Percentiles rank a stretch among this genome's conserved stretches.
These are phyloP conservation scores for Drosophila neonasuta DNA, from an alignment of 2,888 invertebrate species.

Conservation along the genomic window DNA sequence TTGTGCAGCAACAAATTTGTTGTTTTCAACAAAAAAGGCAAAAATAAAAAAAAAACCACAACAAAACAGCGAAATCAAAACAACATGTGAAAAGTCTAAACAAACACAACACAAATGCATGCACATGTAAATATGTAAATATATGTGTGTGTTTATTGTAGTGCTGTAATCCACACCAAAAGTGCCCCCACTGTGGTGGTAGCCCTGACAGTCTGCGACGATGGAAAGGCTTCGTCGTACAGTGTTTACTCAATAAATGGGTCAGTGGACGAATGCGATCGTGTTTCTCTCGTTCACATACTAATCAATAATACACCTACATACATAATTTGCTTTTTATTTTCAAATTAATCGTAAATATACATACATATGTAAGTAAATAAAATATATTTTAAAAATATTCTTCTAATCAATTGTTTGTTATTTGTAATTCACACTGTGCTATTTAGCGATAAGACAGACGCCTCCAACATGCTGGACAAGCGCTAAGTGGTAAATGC, in stretches of 20 bases:
- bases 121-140: background rate
- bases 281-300: background rate
- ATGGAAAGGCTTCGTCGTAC: constrained; percentile 14
- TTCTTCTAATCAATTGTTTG: background rate
- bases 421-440: constrained; percentile 23
- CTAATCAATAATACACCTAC: no score
- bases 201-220: constrained; percentile 25
- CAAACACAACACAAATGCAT: constrained; percentile 31
- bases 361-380: no score
- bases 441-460: background rate
- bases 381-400: background rate
- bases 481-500: constrained; percentile 49
- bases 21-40: constrained; percentile 10
- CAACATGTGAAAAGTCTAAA: constrained; percentile 29
- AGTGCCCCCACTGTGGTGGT: constrained; percentile 16
- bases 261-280: background rate
- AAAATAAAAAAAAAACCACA: constrained; percentile 13
- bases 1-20: constrained; percentile 18
- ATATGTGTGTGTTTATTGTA: constrained; percentile 8
- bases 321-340: background rate
- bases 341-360: background rate
- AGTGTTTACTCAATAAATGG: constrained; percentile 15
- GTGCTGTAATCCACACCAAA: constrained; percentile 36
- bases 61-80: constrained; percentile 24
- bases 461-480: constrained; percentile 15